Evolutionary conservation across 2,888 invertebrate species (phyloP).

Genomic region (Apomyelois bistriatella): DNA sequence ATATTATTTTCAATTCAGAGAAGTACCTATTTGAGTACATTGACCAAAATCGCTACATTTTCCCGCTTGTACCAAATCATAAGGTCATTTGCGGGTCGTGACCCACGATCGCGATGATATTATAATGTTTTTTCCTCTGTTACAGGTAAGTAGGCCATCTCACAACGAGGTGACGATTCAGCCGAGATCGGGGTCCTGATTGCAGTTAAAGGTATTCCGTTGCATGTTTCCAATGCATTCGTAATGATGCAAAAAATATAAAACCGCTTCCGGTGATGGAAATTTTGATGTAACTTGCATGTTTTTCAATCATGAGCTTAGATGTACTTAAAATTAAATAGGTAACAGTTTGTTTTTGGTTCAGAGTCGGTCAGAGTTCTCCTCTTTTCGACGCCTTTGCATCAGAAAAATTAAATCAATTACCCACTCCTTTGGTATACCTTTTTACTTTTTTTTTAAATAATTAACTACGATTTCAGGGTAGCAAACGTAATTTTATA

Average conservation of each 20-base stretch:
- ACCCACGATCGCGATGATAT: constrained; percentile 64
- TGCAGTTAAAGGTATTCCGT: constrained; percentile 4
- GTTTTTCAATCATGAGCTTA: not conserved
- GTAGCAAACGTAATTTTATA: no score
- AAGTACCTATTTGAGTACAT: not conserved
- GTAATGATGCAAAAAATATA: not conserved
- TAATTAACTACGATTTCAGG: no score
- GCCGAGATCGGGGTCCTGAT: not conserved
- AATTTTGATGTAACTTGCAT: not conserved
- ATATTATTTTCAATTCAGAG: no score
- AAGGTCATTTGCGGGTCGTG: constrained; percentile 65
- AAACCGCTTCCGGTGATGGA: not conserved
- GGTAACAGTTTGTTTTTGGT: no score
- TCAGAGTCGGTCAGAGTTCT: no score
- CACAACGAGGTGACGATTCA: not conserved
- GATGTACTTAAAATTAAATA: no score
- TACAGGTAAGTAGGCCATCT: constrained; percentile 68
- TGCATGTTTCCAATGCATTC: not conserved
- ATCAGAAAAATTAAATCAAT: no score
- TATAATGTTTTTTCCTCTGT: constrained; percentile 62
- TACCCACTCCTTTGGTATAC: no score
- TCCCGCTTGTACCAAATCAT: constrained; percentile 16
- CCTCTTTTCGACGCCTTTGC: no score
- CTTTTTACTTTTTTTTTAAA: no score
- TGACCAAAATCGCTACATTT: constrained; percentile 9